A percentile compares a stretch with the other conserved stretches of the same genome.
Evolutionary conservation across 1,140 invertebrate genomes (phyloP).

Genomic region (Drosophila burlai): DNA sequence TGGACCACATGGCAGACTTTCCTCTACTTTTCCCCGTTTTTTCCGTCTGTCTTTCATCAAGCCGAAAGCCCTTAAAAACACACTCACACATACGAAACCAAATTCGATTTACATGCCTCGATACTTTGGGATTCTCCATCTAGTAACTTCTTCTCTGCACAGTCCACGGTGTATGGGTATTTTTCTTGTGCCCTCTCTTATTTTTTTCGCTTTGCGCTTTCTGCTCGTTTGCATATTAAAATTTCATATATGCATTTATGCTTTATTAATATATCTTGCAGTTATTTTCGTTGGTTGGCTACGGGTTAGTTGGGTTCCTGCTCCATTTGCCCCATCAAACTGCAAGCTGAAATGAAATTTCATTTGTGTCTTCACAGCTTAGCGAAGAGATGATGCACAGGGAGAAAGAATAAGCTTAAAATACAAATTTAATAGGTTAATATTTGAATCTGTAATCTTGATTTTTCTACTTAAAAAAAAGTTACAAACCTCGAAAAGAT

Average conservation of each 20-base stretch:
- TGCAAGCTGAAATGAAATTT: conserved; percentile 79
- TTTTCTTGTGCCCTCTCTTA: conserved; percentile 45
- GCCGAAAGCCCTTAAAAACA: conserved; percentile 1
- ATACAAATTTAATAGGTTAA: neutral
- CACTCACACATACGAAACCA: conserved; percentile 25
- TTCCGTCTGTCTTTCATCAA: conserved; percentile 31
- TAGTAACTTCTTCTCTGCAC: conserved; percentile 11
- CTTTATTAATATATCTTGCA: conserved; percentile 80
- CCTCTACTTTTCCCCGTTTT: conserved; percentile 10
- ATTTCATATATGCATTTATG: conserved; percentile 82
- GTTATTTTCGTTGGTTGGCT: conserved; percentile 73
- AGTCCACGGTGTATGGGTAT: conserved; percentile 34
- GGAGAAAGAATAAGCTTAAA: neutral
- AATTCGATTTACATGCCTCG: conserved; percentile 74
- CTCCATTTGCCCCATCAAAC: conserved; percentile 79
- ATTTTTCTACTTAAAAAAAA: no score
- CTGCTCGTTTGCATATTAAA: conserved; percentile 80
- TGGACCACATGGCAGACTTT: conserved; percentile 45
- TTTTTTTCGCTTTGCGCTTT: conserved; percentile 60
- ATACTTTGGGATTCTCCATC: conserved; percentile 62
- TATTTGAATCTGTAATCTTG: no score
- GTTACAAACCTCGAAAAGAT: neutral
- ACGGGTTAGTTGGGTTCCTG: conserved; percentile 69
- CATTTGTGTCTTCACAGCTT: conserved; percentile 58
- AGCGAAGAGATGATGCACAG: conserved; percentile 18